Percentiles rank a stretch among this genome's conserved stretches.
Conservation (phyloP, 2,797 vertebrate species). For the Lateolabrax maculatus region DNA sequence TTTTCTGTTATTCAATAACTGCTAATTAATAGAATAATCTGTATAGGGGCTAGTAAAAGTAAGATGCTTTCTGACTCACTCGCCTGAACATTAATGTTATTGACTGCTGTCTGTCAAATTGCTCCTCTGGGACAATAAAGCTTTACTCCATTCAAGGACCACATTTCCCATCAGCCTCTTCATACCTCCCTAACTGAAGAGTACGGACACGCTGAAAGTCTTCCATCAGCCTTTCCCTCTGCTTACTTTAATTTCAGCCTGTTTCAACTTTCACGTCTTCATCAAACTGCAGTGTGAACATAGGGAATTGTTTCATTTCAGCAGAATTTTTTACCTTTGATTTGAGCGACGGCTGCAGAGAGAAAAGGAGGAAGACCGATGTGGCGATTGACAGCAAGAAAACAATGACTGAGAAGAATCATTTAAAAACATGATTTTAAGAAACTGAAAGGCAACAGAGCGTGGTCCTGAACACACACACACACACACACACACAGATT, state of each 20-base stretch:
- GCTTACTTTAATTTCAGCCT: background rate
- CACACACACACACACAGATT: background rate
- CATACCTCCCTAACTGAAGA: background rate
- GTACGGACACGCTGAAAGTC: background rate
- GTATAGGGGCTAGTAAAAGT: no score
- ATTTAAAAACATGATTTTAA: background rate
- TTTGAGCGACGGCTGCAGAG: background rate
- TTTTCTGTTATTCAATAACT: no score
- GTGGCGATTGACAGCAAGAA: background rate
- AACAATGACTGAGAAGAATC: background rate
- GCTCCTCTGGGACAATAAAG: background rate
- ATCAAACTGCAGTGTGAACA: background rate
- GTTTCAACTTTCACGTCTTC: background rate
- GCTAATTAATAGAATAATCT: no score
- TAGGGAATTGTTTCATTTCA: background rate
- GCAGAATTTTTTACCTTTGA: background rate
- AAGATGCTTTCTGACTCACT: no score
- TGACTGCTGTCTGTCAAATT: background rate
- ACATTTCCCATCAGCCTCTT: background rate
- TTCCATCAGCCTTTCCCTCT: no score
- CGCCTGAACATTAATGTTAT: no score
- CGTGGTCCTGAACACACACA: background rate
- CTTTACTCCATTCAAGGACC: background rate
- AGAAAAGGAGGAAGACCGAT: background rate
- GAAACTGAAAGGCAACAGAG: background rate